phyloP scores from a whole-genome alignment of 2,113 vertebrate species.

The Apus apus region DNA sequence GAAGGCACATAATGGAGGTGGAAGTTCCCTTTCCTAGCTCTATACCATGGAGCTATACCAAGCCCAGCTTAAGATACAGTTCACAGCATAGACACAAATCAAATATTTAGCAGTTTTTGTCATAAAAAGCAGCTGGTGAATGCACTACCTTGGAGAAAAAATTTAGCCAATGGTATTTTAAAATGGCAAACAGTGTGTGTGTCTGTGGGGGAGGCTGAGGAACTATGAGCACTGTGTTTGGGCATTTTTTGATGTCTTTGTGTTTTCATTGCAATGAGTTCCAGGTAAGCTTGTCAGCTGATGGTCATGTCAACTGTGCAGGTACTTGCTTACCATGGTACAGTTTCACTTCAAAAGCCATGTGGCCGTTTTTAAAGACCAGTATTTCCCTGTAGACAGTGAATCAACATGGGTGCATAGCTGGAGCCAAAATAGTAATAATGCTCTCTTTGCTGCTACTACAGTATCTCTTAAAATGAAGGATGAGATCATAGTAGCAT shows the following conservation, averaged over 20 bases:
- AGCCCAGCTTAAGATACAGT: background rate
- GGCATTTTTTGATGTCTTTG: background rate
- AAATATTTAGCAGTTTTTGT: background rate
- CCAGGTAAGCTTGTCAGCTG: background rate
- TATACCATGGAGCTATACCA: fast-evolving
- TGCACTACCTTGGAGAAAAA: background rate
- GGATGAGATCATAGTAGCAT: conserved; percentile 80
- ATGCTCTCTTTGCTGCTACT: conserved; percentile 78
- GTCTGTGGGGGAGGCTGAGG: background rate
- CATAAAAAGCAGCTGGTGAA: background rate
- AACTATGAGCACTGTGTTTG: too few relatives aligned
- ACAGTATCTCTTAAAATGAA: conserved; percentile 75
- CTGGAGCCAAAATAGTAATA: conserved; percentile 79
- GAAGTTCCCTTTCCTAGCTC: background rate
- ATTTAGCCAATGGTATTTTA: background rate
- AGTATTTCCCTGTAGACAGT: conserved; percentile 71
- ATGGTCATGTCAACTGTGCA: background rate
- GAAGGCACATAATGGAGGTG: fast-evolving
- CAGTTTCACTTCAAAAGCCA: conserved; percentile 64
- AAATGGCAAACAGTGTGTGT: background rate
- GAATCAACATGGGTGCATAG: conserved; percentile 64
- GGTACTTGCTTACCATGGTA: conserved; percentile 50
- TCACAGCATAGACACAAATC: background rate
- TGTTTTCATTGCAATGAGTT: background rate
- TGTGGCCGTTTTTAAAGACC: conserved; percentile 63